A percentile compares a stretch with the other conserved stretches of the same genome.
phyloP scores from a whole-genome alignment of 2,797 vertebrate species.

The Hydrolagus colliei region DNA sequence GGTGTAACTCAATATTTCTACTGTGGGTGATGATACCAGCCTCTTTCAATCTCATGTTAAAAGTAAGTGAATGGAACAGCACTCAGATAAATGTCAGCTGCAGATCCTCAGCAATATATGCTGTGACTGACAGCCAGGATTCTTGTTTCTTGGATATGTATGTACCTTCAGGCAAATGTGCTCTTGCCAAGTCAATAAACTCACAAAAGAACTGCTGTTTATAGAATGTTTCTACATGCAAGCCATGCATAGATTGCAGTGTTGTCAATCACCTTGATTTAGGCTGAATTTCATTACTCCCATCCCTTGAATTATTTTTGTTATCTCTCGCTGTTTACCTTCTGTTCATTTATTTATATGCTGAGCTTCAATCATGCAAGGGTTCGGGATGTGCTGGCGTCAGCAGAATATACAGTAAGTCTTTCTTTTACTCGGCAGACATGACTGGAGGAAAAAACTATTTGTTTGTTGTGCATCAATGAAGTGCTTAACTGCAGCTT shows the following conservation, averaged over 20 bases:
- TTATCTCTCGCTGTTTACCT: slow-evolving; percentile 6
- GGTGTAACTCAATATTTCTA: not conserved
- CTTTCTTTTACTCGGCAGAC: not conserved
- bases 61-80: not conserved
- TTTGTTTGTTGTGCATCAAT: not conserved
- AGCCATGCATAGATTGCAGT: not conserved
- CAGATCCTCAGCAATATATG: not conserved
- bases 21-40: no score
- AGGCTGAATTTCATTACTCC: not conserved
- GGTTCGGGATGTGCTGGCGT: not conserved
- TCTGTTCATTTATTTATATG: not conserved
- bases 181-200: not conserved
- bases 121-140: slow-evolving; percentile 5
- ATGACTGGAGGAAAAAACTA: not conserved
- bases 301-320: not conserved
- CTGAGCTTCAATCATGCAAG: not conserved
- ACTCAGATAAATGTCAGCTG: not conserved
- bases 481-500: not conserved
- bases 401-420: not conserved
- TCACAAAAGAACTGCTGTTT: not conserved
- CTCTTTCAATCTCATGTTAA: no score
- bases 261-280: not conserved
- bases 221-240: not conserved
- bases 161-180: not conserved
- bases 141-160: not conserved